Conservation (phyloP, 2,888 invertebrate genomes). For the Julus scandinavius region DNA sequence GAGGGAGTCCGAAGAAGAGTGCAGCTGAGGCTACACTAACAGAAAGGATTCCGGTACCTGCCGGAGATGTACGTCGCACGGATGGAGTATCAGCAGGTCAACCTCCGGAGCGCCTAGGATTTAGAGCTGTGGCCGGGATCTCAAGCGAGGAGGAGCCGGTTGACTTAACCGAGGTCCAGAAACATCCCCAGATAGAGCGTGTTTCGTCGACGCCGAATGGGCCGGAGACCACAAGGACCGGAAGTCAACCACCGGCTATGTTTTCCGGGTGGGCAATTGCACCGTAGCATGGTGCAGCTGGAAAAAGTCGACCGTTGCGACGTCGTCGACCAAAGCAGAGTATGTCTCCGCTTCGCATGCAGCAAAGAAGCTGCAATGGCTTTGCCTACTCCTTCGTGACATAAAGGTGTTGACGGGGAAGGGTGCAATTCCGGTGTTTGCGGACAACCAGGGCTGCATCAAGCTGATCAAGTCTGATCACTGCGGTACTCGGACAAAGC, state of each 20-base stretch:
- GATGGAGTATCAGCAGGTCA: too few relatives aligned
- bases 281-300: neutral
- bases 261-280: neutral
- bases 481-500: neutral
- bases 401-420: neutral
- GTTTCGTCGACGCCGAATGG: neutral
- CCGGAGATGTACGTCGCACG: too few relatives aligned
- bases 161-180: neutral
- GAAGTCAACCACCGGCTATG: neutral
- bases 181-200: too few relatives aligned
- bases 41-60: too few relatives aligned
- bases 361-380: neutral
- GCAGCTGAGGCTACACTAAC: too few relatives aligned
- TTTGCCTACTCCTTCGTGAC: neutral
- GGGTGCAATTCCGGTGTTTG: neutral
- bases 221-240: neutral
- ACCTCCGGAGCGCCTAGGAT: too few relatives aligned
- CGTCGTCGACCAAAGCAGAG: neutral
- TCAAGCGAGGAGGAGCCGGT: neutral
- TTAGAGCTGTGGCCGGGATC: neutral
- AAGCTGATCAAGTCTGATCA: neutral
- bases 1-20: too few relatives aligned
- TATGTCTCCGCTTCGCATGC: neutral
- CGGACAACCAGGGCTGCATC: neutral
- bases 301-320: neutral